Conservation (phyloP, 2,797 vertebrate species). For the Crenuchus spilurus region DNA sequence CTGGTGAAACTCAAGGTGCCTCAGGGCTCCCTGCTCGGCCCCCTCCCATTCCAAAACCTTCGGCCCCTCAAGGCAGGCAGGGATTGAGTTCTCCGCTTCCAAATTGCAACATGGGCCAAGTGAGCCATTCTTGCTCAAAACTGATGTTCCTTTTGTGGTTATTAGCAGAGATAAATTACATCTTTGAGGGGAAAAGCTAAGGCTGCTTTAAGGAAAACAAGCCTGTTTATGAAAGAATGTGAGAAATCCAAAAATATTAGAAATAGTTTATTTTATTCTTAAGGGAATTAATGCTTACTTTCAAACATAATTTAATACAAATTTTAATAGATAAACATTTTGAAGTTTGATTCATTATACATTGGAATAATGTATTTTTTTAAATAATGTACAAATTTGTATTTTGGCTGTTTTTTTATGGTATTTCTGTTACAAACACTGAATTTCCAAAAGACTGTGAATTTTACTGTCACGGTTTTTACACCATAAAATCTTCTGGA, state of each 20-base stretch:
- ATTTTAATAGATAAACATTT: no score
- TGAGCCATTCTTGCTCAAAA: slow-evolving; percentile 67
- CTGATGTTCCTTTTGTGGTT: slow-evolving; percentile 70
- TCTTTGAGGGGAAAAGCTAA: not conserved
- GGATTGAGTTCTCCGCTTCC: slow-evolving; percentile 48
- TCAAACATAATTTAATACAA: no score
- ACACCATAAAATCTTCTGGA: no score
- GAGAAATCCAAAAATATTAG: not conserved
- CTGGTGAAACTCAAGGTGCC: slow-evolving; percentile 64
- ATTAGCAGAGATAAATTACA: slow-evolving; percentile 70
- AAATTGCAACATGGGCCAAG: slow-evolving; percentile 62
- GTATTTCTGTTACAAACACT: no score
- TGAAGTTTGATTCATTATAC: no score
- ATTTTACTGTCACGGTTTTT: no score
- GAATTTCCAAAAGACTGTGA: not conserved
- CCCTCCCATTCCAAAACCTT: slow-evolving; percentile 69
- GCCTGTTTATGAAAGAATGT: not conserved
- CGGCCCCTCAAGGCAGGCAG: slow-evolving; percentile 48
- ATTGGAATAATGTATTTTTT: no score
- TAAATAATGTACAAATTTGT: no score
- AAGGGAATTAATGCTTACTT: not conserved
- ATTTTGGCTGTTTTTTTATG: no score
- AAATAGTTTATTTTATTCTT: not conserved
- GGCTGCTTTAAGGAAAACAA: not conserved
- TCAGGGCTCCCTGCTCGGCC: slow-evolving; percentile 68